Percentiles rank a stretch among this genome's conserved stretches.
These are phyloP conservation scores for Aelia acuminata DNA, from an alignment of 2,888 invertebrate genomes.

Conservation along the genomic window DNA sequence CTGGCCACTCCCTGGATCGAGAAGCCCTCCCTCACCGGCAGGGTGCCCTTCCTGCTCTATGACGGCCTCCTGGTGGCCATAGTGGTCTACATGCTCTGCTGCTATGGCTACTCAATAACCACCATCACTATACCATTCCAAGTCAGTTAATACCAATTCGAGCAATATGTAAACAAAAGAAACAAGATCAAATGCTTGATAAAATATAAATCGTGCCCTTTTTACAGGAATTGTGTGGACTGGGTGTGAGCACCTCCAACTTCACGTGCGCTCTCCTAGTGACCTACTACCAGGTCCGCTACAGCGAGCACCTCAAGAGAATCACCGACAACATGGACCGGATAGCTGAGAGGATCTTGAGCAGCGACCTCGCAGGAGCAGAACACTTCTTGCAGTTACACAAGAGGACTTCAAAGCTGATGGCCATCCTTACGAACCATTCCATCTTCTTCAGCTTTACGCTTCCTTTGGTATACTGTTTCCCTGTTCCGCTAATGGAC, in stretches of 20 bases:
- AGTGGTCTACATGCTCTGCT: slow-evolving; percentile 1
- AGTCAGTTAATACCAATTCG: too few species aligned
- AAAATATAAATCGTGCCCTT: background rate
- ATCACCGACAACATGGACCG: slow-evolving; percentile 30
- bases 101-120: background rate
- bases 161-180: too few species aligned
- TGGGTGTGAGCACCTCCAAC: slow-evolving; percentile 20
- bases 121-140: background rate
- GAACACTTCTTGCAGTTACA: background rate
- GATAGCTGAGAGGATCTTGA: background rate
- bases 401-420: background rate
- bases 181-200: too few species aligned
- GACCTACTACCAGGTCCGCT: background rate
- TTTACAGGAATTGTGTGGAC: slow-evolving; percentile 23
- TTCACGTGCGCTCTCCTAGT: background rate
- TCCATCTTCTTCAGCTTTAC: slow-evolving; percentile 31
- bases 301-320: background rate
- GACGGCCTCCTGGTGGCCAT: background rate
- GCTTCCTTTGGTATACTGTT: background rate
- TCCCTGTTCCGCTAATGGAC: slow-evolving; percentile 15
- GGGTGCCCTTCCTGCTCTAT: background rate
- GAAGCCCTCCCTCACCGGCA: background rate
- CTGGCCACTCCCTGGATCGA: slow-evolving; percentile 41
- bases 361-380: background rate
- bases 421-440: slow-evolving; percentile 2